Evolutionary conservation across 1,140 invertebrate species (phyloP), one percentile per base, ranked within the genome.

Genomic region (Ericerus pela): DNA sequence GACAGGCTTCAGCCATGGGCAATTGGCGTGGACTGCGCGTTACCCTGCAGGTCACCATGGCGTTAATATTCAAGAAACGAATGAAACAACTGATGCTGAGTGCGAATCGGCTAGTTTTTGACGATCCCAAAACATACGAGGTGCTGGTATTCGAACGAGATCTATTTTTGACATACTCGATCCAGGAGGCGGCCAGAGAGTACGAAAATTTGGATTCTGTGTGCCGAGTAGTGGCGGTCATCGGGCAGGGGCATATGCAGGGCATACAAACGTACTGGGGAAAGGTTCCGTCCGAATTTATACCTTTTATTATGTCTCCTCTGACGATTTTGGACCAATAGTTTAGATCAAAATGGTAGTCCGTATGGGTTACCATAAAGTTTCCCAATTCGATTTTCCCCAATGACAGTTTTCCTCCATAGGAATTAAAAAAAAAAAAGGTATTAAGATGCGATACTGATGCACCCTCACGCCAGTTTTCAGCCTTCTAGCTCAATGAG

Each of bases 241-340:
- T 47, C 4, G 41, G 41, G 22, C 41, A 47, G 26, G 41, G 41
- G 14, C 41, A 47, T 47, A 47, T 47, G 8, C 22, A 47, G 8
- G 41, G 41, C 10, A 47, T 47, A 47, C 41, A 47, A 47, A 47
- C 41, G 11, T 47, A 47, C 26, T 47, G 41, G 41, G 41, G 41
- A 22, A 47, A 47, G 20, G 41, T 47, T 3, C 41, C 41, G 14
- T 22, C 10, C 20, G 41, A 47, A 14, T 47, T 47, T 47, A 47
- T 47, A 47, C 41, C 41, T 47, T 47, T 47, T 14, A 47, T 47
- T 24, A 47, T 47, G 41, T 47, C 41, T 5, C 41, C 41, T 24
- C 41, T 24, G 22, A 47, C 41, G 4, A 24, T 47, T 22, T 22
- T 47, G 16, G 41, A 47, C 26, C 20, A 24, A 8, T 47, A 24